Conservation (phyloP, 1,140 invertebrate genomes). For the Heliconius himera region DNA sequence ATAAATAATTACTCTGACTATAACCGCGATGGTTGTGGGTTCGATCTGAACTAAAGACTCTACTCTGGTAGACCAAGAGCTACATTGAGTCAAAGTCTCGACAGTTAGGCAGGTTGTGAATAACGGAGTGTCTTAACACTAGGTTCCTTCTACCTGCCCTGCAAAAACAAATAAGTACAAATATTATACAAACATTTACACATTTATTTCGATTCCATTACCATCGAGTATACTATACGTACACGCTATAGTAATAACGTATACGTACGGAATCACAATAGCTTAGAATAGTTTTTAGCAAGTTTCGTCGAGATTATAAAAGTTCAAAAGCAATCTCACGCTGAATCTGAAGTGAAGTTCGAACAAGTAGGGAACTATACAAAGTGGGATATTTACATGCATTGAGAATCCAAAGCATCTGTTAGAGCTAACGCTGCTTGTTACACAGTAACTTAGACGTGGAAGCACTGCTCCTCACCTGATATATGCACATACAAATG, state of each 20-base stretch:
- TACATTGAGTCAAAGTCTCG: no score
- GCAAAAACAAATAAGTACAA: neutral
- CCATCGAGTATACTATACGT: neutral
- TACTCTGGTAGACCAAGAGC: no score
- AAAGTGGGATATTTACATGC: slow-evolving; percentile 10
- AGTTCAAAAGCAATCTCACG: neutral
- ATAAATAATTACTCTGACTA: no score
- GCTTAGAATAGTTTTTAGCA: neutral
- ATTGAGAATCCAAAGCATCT: slow-evolving; percentile 5
- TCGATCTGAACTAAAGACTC: no score
- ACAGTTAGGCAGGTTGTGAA: no score
- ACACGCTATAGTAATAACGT: no score
- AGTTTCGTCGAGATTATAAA: neutral
- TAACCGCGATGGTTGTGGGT: no score
- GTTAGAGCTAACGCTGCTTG: slow-evolving; percentile 1
- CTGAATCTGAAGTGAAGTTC: neutral
- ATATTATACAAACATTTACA: neutral
- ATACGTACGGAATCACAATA: neutral
- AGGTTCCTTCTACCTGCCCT: no score
- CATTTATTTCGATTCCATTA: neutral
- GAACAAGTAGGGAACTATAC: neutral
- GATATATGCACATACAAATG: neutral
- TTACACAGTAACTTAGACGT: slow-evolving; percentile 1
- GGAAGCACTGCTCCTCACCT: neutral
- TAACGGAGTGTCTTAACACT: no score